Percentiles rank a stretch among this genome's conserved stretches.
Conservation (phyloP, 2,888 invertebrate genomes). For the Chrysolina oricalcia region DNA sequence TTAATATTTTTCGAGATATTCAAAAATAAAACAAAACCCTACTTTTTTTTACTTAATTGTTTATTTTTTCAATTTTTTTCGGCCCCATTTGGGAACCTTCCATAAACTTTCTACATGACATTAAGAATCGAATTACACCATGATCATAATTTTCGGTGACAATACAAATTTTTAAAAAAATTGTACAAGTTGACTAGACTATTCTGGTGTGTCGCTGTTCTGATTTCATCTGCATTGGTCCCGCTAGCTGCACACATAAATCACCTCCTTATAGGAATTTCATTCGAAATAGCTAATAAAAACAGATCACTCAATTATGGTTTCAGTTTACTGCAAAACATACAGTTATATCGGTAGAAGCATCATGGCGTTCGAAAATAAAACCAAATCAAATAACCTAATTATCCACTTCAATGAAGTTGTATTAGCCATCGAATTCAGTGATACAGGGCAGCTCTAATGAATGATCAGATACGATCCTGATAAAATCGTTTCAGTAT, state of each 20-base stretch:
- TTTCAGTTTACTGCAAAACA: slow-evolving; percentile 8
- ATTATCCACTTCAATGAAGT: background rate
- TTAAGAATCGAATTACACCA: no score
- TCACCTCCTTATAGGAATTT: background rate
- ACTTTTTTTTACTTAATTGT: no score
- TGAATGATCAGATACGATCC: no score
- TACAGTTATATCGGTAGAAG: slow-evolving; percentile 1
- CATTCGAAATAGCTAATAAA: slow-evolving; percentile 1
- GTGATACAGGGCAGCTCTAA: background rate
- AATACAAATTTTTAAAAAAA: no score
- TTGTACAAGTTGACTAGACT: no score
- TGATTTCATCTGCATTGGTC: background rate
- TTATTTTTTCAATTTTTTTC: no score
- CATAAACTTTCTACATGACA: no score
- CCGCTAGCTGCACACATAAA: background rate
- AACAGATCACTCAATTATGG: slow-evolving; percentile 5
- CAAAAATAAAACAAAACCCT: no score
- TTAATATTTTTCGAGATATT: no score
- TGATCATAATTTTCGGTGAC: no score
- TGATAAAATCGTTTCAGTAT: background rate
- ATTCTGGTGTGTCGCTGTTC: background rate
- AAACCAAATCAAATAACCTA: background rate
- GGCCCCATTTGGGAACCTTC: no score
- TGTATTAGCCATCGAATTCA: background rate
- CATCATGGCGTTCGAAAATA: background rate